Evolutionary conservation across 2,888 invertebrate species (phyloP).

Genomic region (Toxonevra muliebris): DNA sequence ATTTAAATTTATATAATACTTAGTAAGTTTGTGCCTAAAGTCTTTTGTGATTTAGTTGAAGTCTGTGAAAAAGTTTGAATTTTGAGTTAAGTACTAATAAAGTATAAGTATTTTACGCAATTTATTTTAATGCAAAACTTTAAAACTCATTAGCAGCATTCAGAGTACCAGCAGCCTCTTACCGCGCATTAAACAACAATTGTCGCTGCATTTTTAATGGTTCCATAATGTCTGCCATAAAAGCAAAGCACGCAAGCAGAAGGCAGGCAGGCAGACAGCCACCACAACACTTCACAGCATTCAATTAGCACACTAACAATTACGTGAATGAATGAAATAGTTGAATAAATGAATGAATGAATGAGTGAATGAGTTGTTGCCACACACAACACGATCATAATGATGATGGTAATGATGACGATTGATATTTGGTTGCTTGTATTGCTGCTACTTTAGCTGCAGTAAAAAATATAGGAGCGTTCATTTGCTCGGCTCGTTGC

Average conservation of each 20-base stretch:
- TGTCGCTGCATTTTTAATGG: neutral
- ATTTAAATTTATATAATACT: too few species aligned
- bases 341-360: constrained; percentile 9
- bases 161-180: neutral
- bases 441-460: neutral
- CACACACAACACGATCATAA: too few species aligned
- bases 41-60: too few species aligned
- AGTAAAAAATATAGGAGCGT: neutral
- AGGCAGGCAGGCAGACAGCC: constrained; percentile 2
- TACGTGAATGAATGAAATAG: neutral
- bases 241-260: constrained; percentile 15
- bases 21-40: too few species aligned
- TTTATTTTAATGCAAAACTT: neutral
- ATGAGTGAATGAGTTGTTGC: neutral
- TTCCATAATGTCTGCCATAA: constrained; percentile 16
- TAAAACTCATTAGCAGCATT: neutral
- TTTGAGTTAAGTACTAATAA: too few species aligned
- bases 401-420: neutral
- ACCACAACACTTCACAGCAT: constrained; percentile 8
- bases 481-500: neutral
- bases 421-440: constrained; percentile 3
- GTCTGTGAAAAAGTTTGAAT: too few species aligned
- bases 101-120: too few species aligned
- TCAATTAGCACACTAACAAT: constrained; percentile 22
- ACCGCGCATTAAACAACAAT: neutral